Base-by-base conservation (phyloP, 2,888 invertebrate genomes). In the Osedax frankpressi region DNA sequence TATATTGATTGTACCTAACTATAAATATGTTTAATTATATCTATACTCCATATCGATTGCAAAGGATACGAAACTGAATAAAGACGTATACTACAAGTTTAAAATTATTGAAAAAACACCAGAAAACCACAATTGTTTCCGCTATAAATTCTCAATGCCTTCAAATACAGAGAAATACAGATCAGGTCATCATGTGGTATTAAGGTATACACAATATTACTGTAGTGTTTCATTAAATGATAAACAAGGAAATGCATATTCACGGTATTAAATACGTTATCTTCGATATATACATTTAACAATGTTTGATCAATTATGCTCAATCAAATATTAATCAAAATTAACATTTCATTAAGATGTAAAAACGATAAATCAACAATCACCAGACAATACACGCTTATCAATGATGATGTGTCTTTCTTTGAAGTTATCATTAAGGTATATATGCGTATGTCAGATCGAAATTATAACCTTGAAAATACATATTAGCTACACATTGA, bases 381-480 rank as follows among this genome's bases (percentile, higher is more conserved):
- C 30, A 86, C 86, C 11, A 83, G 87, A 76, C 87, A 87, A 62
- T 88, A 88, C 77, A 88, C 88, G 1, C 87, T 88, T 0, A 81
- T 88, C 62, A 84, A 84, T 63, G 78, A 79, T 30, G 75, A 80
- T 29, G 76, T 78, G 28, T 75, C 76, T 26, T 80, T 80, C 78
- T 90, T 90, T 82, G 86, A 87, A 77, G 86, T 90, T 72, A 79
- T 90, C 67, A 86, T 90, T 0, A 89, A 89, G 84, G 82, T n/a
- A n/a, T n/a, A n/a, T n/a, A n/a, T n/a, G n/a, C n/a, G n/a, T n/a
- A n/a, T n/a, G n/a, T n/a, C n/a, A n/a, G n/a, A n/a, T n/a, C n/a
- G n/a, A n/a, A n/a, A n/a, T n/a, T n/a, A n/a, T n/a, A n/a, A n/a
- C n/a, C n/a, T n/a, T n/a, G n/a, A n/a, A n/a, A n/a, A n/a, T n/a